These are phyloP conservation scores for Chymomyza costata DNA, from an alignment of 1,140 invertebrate species.

Conservation along the genomic window DNA sequence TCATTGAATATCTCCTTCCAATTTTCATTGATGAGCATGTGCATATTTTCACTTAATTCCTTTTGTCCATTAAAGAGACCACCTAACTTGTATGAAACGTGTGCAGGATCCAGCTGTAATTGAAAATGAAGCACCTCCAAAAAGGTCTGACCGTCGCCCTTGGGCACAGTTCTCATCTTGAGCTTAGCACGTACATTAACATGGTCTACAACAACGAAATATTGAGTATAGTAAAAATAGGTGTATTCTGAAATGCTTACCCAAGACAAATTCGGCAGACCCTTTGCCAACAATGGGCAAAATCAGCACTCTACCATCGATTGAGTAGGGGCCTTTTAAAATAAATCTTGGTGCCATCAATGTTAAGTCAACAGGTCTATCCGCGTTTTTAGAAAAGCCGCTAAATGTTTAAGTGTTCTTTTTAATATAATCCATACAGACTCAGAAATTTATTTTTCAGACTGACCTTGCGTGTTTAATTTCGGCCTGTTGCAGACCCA, in stretches of 20 bases:
- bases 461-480: constrained; percentile 40
- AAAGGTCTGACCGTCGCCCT: constrained; percentile 34
- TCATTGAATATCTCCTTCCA: constrained; percentile 76
- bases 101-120: constrained; percentile 32
- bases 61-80: constrained; percentile 76
- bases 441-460: neutral
- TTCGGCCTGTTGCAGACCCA: constrained; percentile 55
- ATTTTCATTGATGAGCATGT: constrained; percentile 75
- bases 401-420: no score
- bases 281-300: constrained; percentile 78
- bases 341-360: constrained; percentile 46
- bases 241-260: constrained; percentile 17
- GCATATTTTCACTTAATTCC: constrained; percentile 67
- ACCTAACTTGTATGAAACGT: constrained; percentile 55
- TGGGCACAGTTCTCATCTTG: constrained; percentile 25
- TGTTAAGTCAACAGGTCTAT: constrained; percentile 26
- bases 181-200: constrained; percentile 21
- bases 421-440: constrained; percentile 1
- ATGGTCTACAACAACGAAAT: neutral
- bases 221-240: neutral
- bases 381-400: constrained; percentile 37
- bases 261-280: constrained; percentile 31
- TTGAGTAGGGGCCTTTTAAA: constrained; percentile 75
- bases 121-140: constrained; percentile 28
- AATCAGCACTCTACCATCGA: constrained; percentile 77